Percentiles rank a stretch among this genome's conserved stretches.
Conservation (phyloP, 2,797 vertebrate genomes). For the Tapera naevia region DNA sequence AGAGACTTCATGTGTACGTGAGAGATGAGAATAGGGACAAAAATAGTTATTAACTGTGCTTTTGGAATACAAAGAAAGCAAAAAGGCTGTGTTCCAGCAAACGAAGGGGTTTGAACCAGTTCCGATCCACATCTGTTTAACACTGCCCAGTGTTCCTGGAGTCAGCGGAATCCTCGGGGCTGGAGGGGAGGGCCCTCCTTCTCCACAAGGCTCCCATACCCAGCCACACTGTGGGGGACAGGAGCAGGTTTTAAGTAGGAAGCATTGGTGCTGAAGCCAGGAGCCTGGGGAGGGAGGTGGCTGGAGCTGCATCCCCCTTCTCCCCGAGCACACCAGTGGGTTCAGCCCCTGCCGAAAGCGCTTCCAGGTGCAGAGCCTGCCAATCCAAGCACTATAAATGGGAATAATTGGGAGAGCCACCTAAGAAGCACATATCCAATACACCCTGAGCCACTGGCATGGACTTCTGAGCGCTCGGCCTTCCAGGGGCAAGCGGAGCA, state of each 20-base stretch:
- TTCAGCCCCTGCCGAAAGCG: background rate
- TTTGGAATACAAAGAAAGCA: conserved; percentile 27
- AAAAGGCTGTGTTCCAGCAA: background rate
- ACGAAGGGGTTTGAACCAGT: background rate
- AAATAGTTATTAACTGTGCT: conserved; percentile 61
- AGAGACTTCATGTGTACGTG: conserved; percentile 37
- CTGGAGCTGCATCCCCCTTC: background rate
- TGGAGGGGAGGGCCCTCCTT: accelerated
- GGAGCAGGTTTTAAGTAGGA: accelerated
- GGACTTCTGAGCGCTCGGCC: background rate
- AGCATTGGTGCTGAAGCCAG: background rate
- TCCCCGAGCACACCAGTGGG: background rate
- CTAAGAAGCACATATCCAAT: accelerated
- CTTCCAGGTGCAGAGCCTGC: accelerated
- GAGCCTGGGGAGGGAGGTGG: background rate
- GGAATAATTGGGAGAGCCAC: background rate
- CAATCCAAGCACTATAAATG: accelerated
- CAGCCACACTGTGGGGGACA: accelerated
- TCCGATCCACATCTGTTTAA: background rate
- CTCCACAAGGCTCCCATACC: accelerated
- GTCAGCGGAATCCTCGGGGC: background rate
- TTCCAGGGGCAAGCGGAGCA: accelerated
- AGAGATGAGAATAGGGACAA: conserved; percentile 46
- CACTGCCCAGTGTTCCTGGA: background rate
- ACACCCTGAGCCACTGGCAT: too few relatives aligned